Conservation (phyloP, 2,797 vertebrate species). For the Neosalanx taihuensis region DNA sequence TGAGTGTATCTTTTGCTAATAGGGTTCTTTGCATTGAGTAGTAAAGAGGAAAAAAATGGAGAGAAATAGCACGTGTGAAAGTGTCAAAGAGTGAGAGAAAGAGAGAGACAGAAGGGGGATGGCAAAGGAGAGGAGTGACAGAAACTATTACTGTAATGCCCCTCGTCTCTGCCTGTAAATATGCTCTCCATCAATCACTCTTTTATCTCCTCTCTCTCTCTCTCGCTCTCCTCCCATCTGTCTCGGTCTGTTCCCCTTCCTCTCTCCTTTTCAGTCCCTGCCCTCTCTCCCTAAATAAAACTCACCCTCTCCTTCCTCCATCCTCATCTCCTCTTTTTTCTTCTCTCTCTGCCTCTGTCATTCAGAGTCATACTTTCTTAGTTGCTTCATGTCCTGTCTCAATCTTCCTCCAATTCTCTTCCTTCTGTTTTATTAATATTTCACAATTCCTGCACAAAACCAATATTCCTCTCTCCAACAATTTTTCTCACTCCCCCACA, state of each 20-base stretch:
- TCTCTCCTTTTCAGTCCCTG: constrained; percentile 14
- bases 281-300: background rate
- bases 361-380: background rate
- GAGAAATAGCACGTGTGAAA: constrained; percentile 25
- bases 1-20: constrained; percentile 46
- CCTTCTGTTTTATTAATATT: no score
- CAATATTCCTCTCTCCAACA: no score
- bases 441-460: no score
- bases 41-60: constrained; percentile 41
- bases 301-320: background rate
- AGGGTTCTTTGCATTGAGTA: constrained; percentile 52
- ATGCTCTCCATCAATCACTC: constrained; percentile 61
- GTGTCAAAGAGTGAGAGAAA: constrained; percentile 44
- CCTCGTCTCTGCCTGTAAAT: constrained; percentile 58
- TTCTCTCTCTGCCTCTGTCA: constrained; percentile 2
- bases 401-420: background rate
- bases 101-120: constrained; percentile 38
- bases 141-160: constrained; percentile 68
- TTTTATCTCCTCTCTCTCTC: constrained; percentile 58
- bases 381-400: no score
- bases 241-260: background rate
- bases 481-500: no score
- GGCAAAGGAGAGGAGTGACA: constrained; percentile 55
- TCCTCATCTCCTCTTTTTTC: background rate
- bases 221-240: background rate